Evolutionary conservation across 2,113 vertebrate genomes (phyloP).

Genomic region (Phalacrocorax aristotelis): DNA sequence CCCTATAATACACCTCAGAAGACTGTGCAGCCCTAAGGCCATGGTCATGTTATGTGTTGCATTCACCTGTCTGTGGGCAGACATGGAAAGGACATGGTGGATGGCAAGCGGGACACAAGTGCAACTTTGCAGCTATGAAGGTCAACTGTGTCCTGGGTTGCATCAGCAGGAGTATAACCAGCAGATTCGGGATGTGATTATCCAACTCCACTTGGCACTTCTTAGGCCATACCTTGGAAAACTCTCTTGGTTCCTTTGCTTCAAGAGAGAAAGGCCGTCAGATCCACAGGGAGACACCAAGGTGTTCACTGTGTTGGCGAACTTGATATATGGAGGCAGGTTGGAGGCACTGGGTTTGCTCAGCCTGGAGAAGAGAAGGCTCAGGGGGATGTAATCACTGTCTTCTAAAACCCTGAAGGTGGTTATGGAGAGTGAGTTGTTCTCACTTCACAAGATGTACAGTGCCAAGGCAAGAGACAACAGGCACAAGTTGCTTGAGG

Average conservation of each 20-base stretch:
- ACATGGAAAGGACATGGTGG: neutral
- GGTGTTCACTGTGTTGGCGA: accelerated
- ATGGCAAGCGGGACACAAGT: neutral
- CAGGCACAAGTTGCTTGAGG: neutral
- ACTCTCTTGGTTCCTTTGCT: neutral
- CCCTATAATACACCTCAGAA: accelerated
- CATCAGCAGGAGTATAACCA: neutral
- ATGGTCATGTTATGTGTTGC: accelerated
- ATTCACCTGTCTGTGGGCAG: accelerated
- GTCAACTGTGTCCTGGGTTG: neutral
- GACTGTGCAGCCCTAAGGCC: neutral
- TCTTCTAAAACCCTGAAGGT: neutral
- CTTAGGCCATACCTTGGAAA: neutral
- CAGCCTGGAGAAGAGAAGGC: neutral
- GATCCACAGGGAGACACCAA: neutral
- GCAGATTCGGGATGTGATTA: neutral
- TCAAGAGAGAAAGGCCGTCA: neutral
- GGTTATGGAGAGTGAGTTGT: neutral
- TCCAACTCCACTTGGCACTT: neutral
- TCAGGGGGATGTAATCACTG: neutral
- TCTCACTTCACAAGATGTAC: neutral
- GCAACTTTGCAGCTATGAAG: neutral
- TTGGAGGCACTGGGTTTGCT: neutral
- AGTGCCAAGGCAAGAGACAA: neutral
- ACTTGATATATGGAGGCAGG: neutral